Evolutionary conservation across 2,888 invertebrate species (phyloP).

Genomic region (Augochlorella aurata): DNA sequence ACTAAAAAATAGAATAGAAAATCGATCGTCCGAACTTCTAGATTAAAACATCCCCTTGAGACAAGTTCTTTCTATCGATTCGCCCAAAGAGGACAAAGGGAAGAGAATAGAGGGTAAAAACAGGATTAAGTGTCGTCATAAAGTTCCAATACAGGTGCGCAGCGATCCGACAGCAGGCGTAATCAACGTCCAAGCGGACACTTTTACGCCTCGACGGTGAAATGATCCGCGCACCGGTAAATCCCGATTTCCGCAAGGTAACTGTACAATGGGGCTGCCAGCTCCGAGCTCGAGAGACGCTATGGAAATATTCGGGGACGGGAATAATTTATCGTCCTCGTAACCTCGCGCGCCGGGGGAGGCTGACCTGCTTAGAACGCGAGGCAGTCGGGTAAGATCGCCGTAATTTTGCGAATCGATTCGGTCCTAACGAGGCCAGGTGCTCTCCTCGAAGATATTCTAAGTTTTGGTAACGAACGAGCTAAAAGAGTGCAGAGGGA

Average conservation of each 20-base stretch:
- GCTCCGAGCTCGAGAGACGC: neutral
- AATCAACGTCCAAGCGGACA: constrained; percentile 4
- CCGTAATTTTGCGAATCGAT: neutral
- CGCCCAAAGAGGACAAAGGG: neutral
- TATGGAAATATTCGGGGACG: constrained; percentile 25
- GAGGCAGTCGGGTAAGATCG: neutral
- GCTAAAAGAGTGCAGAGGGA: neutral
- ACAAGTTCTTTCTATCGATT: no score
- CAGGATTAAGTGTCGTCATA: neutral
- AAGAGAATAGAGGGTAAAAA: neutral
- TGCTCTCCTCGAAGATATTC: neutral
- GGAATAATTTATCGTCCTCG: constrained; percentile 35
- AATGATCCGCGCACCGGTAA: constrained; percentile 44
- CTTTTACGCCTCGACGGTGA: constrained; percentile 3
- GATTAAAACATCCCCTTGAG: no score
- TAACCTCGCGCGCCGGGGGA: constrained; percentile 1
- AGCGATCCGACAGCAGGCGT: neutral
- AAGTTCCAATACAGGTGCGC: neutral
- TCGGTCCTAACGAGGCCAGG: neutral
- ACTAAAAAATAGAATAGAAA: no score
- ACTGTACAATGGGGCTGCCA: constrained; percentile 34
- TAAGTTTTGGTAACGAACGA: neutral
- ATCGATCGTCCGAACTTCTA: no score
- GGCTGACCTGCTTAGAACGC: neutral
- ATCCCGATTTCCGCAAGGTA: constrained; percentile 56